Evolutionary conservation across 1,140 invertebrate species (phyloP), one percentile per base, ranked within the genome.

Genomic region (Manduca sexta): DNA sequence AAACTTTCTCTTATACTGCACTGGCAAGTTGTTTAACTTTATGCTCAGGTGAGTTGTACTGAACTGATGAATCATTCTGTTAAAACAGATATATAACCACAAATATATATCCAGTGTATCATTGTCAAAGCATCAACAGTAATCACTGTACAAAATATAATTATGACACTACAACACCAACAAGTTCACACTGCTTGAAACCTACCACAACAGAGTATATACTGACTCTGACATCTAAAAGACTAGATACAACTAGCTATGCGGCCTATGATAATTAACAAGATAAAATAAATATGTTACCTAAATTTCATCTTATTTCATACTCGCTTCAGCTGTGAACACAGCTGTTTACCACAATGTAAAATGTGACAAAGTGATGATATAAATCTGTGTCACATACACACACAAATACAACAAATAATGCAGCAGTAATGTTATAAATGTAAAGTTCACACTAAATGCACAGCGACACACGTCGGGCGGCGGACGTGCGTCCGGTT

Each of bases 231-330:
- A 13, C 26, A 33, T 35, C 10, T 43, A 37, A n/a, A n/a, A n/a
- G 31, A 31, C 35, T 44, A 42, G 34, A 46, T 17, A 52, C 38
- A 56, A 45, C 47, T 38, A 56, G 26, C 16, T 50, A 45, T 48
- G 43, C 30, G 26, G 52, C 4, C 21, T 26, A 26, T 26, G 7
- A 21, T 3, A 21, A 21, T 21, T 43, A 64, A 53, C 50, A 62
- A 53, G 43, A 57, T 43, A 59, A 55, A 57, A 29, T 53, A 51
- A 62, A 60, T 31, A 67, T 46, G 48, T 78, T 81, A 84, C 81
- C 81, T 82, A 82, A 74, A 74, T 84, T 78, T 82, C 81, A 84
- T 84, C 70, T 84, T 84, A 84, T 76, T 79, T 78, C 81, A 84
- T 84, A 79, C 54, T 82, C 64, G 57, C 46, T 63, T 73, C 55